Evolutionary conservation across 2,797 vertebrate species (phyloP), one percentile per base, ranked within the genome.

Genomic region (Periophthalmus magnuspinnatus): DNA sequence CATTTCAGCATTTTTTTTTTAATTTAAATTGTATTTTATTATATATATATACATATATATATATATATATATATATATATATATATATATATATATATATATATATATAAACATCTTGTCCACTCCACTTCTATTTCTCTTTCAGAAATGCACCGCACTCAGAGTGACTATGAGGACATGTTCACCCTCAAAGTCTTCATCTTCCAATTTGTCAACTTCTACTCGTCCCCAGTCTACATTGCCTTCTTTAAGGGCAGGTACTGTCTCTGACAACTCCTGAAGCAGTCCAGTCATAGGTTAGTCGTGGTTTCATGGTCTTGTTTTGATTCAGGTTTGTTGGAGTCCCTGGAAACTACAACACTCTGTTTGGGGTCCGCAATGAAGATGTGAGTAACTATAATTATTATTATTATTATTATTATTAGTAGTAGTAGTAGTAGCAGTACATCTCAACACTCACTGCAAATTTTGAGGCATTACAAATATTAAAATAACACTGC

Each of bases 191-290:
- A 95, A 76, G 94, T 95, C 22, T 95, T 95, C 81, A 22, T 95
- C 86, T 95, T 96, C 88, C 94, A 95, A 90, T 95, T 95, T 3
- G 90, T 93, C 76, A 95, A 93, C 86, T 94, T 95, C 81, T 92
- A 93, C 79, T 92, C 91, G 0, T 93, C 91, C 14, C 90, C 90
- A 0, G 32, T 93, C 58, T 93, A 93, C 74, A 83, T 93, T 0
- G 86, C 90, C 33, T 95, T 95, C 91, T 94, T 95, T 85, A 93
- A 94, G 85, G 93, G 94, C 81, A 90, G 92, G 92, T 93, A 67
- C 41, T 4, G 3, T 21, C 60, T 7, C 6, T 14, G 1, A 36
- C 33, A 33, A 36, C 7, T n/a, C 16, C 57, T 17, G 28, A n/a
- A 32, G 24, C 32, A 32, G 28, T 2, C 28, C 28, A 19, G 11